These are phyloP conservation scores for Spilogale gracilis DNA, from an alignment of 2,113 vertebrate genomes.

Conservation along the genomic window DNA sequence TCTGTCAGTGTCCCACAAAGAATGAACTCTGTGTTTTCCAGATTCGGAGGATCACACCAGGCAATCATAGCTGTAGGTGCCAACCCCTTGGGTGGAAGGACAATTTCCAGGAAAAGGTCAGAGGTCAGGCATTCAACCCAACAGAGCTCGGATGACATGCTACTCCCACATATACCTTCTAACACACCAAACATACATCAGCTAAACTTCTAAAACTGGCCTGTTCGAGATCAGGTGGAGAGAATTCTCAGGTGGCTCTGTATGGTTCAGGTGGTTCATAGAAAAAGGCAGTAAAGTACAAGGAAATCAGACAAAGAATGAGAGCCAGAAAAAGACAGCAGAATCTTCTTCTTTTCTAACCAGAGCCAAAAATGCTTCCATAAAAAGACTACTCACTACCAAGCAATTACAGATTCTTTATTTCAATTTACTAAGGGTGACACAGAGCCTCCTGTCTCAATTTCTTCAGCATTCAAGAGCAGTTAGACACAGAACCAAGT, in stretches of 20 bases:
- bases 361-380: background rate
- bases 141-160: background rate
- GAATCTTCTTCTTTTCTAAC: background rate
- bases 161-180: background rate
- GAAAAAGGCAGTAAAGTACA: background rate
- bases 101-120: background rate
- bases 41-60: background rate
- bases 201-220: background rate
- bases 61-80: background rate
- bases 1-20: background rate
- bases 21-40: background rate
- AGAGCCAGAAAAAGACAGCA: slow-evolving; percentile 3
- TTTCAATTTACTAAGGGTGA: background rate
- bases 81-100: background rate
- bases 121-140: background rate
- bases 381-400: background rate
- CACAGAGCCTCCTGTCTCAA: background rate
- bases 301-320: slow-evolving; percentile 35
- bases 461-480: background rate
- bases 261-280: background rate
- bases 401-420: slow-evolving; percentile 8
- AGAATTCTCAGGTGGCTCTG: background rate
- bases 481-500: background rate
- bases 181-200: background rate
- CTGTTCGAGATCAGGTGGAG: slow-evolving; percentile 1